Evolutionary conservation across 2,797 vertebrate species (phyloP).

Genomic region (Sylvilagus floridanus): DNA sequence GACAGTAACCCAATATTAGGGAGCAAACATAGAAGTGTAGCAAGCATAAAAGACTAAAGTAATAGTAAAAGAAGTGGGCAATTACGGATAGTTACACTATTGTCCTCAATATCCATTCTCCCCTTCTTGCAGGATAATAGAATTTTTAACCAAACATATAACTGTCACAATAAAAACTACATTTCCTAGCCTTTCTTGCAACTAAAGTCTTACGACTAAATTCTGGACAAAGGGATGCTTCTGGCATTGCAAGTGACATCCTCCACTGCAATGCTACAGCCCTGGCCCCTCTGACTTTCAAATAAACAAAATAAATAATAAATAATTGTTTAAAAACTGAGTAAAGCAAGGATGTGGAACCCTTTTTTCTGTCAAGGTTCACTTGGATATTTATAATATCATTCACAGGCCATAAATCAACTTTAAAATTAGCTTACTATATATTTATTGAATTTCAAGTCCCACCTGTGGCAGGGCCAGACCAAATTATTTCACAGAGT

Average conservation of each 20-base stretch:
- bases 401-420: no score
- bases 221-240: slow-evolving; percentile 8
- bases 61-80: not conserved
- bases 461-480: no score
- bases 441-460: no score
- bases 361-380: no score
- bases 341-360: no score
- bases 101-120: not conserved
- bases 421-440: no score
- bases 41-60: not conserved
- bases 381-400: no score
- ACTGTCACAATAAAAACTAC: slow-evolving; percentile 30
- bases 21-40: not conserved
- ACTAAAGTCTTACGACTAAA: slow-evolving; percentile 26
- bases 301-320: no score
- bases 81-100: not conserved
- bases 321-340: no score
- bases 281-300: no score
- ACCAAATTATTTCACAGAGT: no score
- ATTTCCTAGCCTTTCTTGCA: slow-evolving; percentile 45
- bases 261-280: no score
- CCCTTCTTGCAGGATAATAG: not conserved
- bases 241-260: not conserved
- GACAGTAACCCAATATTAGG: not conserved
- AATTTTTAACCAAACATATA: slow-evolving; percentile 27